Conservation (phyloP, 2,113 vertebrate genomes). For the Chaenocephalus aceratus region DNA sequence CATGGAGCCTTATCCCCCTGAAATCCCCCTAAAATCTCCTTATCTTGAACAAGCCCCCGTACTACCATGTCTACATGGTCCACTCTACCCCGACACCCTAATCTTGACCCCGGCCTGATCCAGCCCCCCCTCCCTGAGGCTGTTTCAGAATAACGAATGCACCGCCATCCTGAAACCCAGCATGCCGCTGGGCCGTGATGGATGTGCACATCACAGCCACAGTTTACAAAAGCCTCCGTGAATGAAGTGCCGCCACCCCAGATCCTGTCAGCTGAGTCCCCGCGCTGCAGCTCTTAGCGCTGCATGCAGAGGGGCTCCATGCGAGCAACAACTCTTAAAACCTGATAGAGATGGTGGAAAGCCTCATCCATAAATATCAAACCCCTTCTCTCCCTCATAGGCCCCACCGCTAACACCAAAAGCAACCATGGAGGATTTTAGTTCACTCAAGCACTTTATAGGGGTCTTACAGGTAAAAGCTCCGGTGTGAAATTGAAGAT, state of each 20-base stretch:
- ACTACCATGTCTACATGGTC: conserved; percentile 39
- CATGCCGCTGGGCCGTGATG: conserved; percentile 70
- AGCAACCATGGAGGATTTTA: conserved; percentile 51
- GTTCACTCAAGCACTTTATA: conserved; percentile 61
- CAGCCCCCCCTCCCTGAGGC: conserved; percentile 12
- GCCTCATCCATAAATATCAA: conserved; percentile 79
- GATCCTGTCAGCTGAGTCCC: conserved; percentile 60
- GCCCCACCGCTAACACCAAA: conserved; percentile 56
- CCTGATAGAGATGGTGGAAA: conserved; percentile 74
- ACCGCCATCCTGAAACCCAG: conserved; percentile 56
- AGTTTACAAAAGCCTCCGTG: conserved; percentile 68
- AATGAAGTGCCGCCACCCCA: conserved; percentile 67
- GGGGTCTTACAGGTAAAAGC: conserved; percentile 56
- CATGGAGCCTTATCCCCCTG: conserved; percentile 52
- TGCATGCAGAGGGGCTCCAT: conserved; percentile 52
- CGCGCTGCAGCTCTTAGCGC: conserved; percentile 52
- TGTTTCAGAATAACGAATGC: conserved; percentile 75
- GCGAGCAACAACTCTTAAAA: conserved; percentile 70
- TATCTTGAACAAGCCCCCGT: conserved; percentile 49
- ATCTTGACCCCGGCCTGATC: conserved; percentile 67
- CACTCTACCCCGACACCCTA: conserved; percentile 65
- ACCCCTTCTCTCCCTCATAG: conserved; percentile 18
- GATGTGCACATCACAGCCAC: conserved; percentile 74
- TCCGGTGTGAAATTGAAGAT: conserved; percentile 74
- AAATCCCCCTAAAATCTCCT: conserved; percentile 58